Percentiles rank a stretch among this genome's conserved stretches.
Conservation (phyloP, 2,113 vertebrate species). For the Dipodomys spectabilis region DNA sequence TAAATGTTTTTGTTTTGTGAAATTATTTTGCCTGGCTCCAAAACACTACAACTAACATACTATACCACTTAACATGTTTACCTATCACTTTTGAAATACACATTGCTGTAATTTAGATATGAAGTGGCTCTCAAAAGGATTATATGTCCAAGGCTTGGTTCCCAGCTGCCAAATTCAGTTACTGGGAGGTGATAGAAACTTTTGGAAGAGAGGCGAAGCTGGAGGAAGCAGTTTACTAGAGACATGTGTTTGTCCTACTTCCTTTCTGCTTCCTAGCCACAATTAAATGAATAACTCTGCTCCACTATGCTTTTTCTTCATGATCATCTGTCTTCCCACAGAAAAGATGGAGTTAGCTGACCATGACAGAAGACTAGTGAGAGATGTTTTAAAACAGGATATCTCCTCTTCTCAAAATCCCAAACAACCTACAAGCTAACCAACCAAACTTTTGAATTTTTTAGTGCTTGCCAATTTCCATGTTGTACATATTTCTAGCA, state of each 20-base stretch:
- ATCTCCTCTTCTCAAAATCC: background rate
- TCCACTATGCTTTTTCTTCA: too few species aligned
- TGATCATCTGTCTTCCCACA: background rate
- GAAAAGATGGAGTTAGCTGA: background rate
- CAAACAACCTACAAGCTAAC: too few species aligned
- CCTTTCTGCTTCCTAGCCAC: background rate
- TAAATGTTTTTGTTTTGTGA: background rate
- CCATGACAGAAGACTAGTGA: background rate
- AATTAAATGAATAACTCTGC: background rate
- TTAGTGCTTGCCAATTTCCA: background rate
- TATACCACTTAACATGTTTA: background rate
- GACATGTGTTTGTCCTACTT: too few species aligned
- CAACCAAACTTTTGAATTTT: too few species aligned
- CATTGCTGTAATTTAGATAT: background rate
- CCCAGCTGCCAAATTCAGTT: background rate
- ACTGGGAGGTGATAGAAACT: background rate
- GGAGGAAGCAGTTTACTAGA: background rate
- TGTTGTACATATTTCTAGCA: too few species aligned
- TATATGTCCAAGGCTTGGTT: background rate
- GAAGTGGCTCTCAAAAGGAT: background rate
- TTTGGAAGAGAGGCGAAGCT: background rate
- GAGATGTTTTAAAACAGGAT: slow-evolving; percentile 5
- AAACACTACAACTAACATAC: background rate
- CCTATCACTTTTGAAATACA: background rate
- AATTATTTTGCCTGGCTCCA: background rate